A percentile compares a stretch with the other conserved stretches of the same genome.
Conservation (phyloP, 2,113 vertebrate genomes). For the Cheirogaleus medius region DNA sequence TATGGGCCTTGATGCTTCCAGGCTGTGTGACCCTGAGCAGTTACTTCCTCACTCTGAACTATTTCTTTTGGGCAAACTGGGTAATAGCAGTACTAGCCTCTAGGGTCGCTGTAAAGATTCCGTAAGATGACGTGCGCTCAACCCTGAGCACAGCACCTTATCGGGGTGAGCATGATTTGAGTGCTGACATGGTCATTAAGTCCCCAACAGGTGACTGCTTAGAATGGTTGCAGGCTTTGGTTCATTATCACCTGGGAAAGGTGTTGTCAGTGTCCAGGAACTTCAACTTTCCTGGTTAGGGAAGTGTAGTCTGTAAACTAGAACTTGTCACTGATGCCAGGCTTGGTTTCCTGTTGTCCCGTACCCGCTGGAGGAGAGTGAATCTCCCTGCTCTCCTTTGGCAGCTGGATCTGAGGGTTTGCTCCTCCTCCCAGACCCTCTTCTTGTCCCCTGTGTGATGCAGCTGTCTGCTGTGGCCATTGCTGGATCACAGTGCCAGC, state of each 20-base stretch:
- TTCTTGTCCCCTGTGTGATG: not conserved
- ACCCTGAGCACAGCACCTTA: fast-evolving
- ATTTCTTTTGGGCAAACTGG: not conserved
- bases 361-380: not conserved
- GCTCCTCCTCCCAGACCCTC: not conserved
- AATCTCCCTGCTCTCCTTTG: not conserved
- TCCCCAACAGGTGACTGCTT: not conserved
- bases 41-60: not conserved
- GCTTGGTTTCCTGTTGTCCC: not conserved
- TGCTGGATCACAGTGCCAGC: not conserved
- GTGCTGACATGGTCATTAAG: not conserved
- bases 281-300: not conserved
- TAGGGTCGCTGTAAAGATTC: not conserved
- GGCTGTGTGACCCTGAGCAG: not conserved
- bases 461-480: not conserved
- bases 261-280: no score
- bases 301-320: not conserved
- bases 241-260: not conserved
- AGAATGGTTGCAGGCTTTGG: not conserved
- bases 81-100: not conserved
- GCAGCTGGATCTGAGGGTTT: not conserved
- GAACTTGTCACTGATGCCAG: not conserved
- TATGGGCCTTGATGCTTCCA: not conserved
- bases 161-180: not conserved
- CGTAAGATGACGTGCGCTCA: fast-evolving